Evolutionary conservation across 2,113 vertebrate species (phyloP), one percentile per base, ranked within the genome.

Genomic region (Fulmarus glacialis): DNA sequence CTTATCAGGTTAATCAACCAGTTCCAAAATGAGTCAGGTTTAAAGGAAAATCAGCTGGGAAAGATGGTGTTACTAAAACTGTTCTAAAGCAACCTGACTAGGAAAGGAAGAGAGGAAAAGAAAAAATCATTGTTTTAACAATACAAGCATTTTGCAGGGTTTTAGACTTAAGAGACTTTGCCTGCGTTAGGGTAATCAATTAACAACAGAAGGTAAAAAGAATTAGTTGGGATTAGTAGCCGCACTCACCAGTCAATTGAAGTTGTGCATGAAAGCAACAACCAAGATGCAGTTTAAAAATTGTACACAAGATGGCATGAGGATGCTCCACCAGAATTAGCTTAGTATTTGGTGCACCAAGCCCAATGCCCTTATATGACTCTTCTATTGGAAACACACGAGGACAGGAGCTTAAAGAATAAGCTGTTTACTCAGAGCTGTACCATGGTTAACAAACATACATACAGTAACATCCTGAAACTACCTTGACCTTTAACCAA

Each of bases 241-340:
- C 87, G 70, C 56, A 75, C 21, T 93, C 77, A 73, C 56, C 83
- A 94, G 50, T 42, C 77, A 42, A 17, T 94, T 68, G 83, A 84
- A 94, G 68, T 26, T 23, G 47, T 32, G 32, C 34, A 10, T 16
- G 48, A 79, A 89, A 94, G 56, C 68, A 87, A 92, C 60, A 56
- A 88, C 24, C 47, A 79, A 81, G 84, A 68, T 97, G 97, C 95
- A 98, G 81, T 97, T 97, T 97, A 92, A 95, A 87, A 88, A 97
- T 18, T 89, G 96, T 89, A 98, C 97, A 97, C 97, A 97, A 97
- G 97, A 97, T 98, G 97, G 97, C 97, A 97, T 96, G 90, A 97
- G 95, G 96, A 96, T 93, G 97, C 97, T 97, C 97, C 95, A 97
- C 88, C 95, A 97, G 97, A 97, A 95, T 82, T 83, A 96, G 70